Base-by-base conservation (phyloP, 2,113 vertebrate genomes). In the Suricata suricatta region DNA sequence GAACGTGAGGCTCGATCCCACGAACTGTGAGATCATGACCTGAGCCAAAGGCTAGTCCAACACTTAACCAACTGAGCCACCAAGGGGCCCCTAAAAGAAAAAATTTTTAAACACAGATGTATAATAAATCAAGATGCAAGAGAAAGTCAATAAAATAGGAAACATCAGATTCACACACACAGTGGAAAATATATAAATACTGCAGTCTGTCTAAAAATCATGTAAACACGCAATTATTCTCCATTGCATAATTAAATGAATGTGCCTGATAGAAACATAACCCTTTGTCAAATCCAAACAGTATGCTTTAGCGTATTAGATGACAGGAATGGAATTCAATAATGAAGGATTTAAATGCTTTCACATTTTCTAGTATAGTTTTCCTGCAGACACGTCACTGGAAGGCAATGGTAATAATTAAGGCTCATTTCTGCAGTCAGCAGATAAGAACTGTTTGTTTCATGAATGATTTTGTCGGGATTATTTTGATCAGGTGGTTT, bases 111-210 rank as follows among this genome's bases (percentile, higher is more conserved):
- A 93, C 71, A 89, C 0, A 52, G 94, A 91, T 95, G 23, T 93
- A 13, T 96, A 97, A 84, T 77, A 96, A 96, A 98, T 88, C 66
- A 96, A 97, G 93, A 86, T 97, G 6, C 54, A 96, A 96, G 93
- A 63, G 57, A 79, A 44, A 90, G 3, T 52, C 23, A 81, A 41
- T 97, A 96, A 96, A 94, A 94, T 52, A 91, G 11, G 0, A 96
- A 88, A 94, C 64, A 54, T 63, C 0, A 21, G 0, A 31, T 47
- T 31, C 86, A 94, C 1, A 1, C 38, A 90, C 2, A 68, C 33
- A 38, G 33, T 21, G 14, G 54, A n/a, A 87, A 87, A 92, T 72
- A 96, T 69, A 92, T 54, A 95, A 93, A 57, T 66, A 41, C 29
- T 2, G 31, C 3, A 33, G 66, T 94, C 23, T 82, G 35, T 12